Conservation (phyloP, 2,888 invertebrate species). For the Orchestes rusci region DNA sequence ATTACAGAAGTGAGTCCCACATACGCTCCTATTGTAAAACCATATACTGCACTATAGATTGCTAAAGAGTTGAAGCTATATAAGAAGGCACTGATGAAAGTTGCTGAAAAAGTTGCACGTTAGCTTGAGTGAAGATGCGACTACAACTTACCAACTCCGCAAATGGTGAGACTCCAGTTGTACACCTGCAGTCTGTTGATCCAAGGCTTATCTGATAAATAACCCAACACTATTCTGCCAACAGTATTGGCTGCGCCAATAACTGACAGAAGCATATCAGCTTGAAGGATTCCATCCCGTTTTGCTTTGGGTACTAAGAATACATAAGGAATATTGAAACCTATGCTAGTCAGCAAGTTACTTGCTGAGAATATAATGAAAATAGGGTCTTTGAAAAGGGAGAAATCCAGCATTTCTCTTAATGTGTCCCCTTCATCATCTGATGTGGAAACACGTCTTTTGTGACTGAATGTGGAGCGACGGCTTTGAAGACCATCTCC, state of each 20-base stretch:
- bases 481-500: conserved; percentile 33
- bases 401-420: conserved; percentile 77
- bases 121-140: not conserved
- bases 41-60: conserved; percentile 73
- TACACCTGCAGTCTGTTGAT: conserved; percentile 87
- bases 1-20: conserved; percentile 96
- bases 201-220: conserved; percentile 81
- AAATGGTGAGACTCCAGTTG: conserved; percentile 78
- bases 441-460: conserved; percentile 18
- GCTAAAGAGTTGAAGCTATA: conserved; percentile 64
- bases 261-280: conserved; percentile 67
- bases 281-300: conserved; percentile 51
- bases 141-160: conserved; percentile 69
- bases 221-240: conserved; percentile 84
- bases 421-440: conserved; percentile 45
- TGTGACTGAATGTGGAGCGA: conserved; percentile 30
- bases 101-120: conserved; percentile 52
- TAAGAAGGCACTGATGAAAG: conserved; percentile 72
- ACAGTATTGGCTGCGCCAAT: conserved; percentile 84
- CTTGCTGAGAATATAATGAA: conserved; percentile 88
- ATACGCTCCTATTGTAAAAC: conserved; percentile 90
- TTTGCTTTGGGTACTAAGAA: conserved; percentile 73
- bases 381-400: conserved; percentile 73
- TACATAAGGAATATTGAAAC: conserved; percentile 90
- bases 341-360: conserved; percentile 92